Evolutionary conservation across 2,888 invertebrate genomes (phyloP), one percentile per base, ranked within the genome.

Genomic region (Notocelia uddmanniana): DNA sequence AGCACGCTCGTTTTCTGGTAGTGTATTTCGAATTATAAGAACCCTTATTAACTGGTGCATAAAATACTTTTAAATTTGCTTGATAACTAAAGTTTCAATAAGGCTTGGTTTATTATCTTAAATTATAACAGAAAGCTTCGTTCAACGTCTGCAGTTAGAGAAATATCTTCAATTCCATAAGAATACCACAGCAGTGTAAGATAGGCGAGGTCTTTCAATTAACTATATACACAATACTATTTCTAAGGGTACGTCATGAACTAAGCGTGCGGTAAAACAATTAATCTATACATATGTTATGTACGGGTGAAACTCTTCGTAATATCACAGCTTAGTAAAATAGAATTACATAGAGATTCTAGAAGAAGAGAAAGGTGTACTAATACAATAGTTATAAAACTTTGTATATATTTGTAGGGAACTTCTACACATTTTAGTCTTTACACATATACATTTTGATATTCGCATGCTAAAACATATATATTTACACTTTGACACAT

Each of bases 141-240:
- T 13, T 55, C 55, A 57, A 57, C 31, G 37, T 5, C n/a, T 45
- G 45, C 11, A 52, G 52, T 18, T 48, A 31, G 21, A 9, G 45
- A 48, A 71, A 67, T 67, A 26, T 59, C 52, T 66, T 52, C 23
- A 19, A 52, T 59, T 59, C 59, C 21, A 21, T 59, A 66, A 59
- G 66, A 66, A 71, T 71, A 66, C 59, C 37, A 67, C 41, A 54
- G 31, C 52, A 54, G 31, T 19, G 52, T n/a, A n/a, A 66, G 71
- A 71, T 31, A 18, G 70, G 59, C 21, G 70, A 41, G 26, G 21
- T 52, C 10, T 52, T 71, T 67, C 71, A 67, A 71, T 71, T 71
- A 71, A 59, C 71, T 67, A 60, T 60, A 15, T 55, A 71, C 66
- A 71, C 66, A 71, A 41, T 66, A 31, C 54, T 54, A 15, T 54